These are phyloP conservation scores for Phoenicopterus ruber DNA, from an alignment of 2,113 vertebrate genomes.

Conservation along the genomic window DNA sequence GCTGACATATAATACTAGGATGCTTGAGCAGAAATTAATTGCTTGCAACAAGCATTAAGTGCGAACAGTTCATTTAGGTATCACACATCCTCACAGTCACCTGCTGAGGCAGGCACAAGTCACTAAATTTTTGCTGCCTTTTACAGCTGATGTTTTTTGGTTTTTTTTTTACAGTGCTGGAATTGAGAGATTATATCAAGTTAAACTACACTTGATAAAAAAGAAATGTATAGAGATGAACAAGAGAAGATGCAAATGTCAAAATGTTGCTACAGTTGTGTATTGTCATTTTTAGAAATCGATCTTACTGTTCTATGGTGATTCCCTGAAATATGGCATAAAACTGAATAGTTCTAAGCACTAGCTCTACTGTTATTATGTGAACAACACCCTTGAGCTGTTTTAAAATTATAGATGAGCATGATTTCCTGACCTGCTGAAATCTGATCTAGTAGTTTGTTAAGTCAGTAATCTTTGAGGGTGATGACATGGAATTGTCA, in stretches of 20 bases:
- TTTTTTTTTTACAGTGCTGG: neutral
- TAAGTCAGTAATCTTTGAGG: neutral
- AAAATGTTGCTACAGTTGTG: neutral
- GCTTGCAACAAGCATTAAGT: neutral
- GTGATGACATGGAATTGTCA: neutral
- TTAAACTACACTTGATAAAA: neutral
- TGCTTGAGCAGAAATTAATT: neutral
- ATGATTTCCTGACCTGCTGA: neutral
- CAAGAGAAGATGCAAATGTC: neutral
- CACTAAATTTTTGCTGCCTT: neutral
- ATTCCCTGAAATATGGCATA: neutral
- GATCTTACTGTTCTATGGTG: neutral
- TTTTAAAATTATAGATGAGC: neutral
- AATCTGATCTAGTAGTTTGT: neutral
- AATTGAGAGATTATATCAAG: neutral
- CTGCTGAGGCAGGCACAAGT: neutral
- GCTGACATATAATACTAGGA: neutral
- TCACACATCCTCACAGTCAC: neutral
- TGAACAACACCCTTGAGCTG: neutral
- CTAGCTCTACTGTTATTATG: neutral
- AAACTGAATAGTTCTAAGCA: neutral
- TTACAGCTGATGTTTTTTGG: neutral
- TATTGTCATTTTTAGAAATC: neutral
- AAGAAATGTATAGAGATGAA: neutral
- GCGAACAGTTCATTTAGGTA: neutral